Evolutionary conservation across 2,113 vertebrate species (phyloP).

Genomic region (Proterorhinus semilunaris): DNA sequence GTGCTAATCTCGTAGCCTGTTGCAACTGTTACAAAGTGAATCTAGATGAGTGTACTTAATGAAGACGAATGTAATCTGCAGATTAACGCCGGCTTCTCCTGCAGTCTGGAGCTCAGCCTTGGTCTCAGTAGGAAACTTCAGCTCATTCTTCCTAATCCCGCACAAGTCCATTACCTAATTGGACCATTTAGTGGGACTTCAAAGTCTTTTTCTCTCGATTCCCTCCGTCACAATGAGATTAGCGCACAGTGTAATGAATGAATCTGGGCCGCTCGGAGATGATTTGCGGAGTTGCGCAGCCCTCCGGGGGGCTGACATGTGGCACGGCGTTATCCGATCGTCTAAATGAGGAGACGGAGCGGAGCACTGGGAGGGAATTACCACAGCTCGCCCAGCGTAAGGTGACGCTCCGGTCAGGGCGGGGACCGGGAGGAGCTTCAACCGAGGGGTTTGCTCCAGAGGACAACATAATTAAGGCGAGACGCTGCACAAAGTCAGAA

Average conservation of each 20-base stretch:
- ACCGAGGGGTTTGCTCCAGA: background rate
- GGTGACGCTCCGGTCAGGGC: conserved; percentile 23
- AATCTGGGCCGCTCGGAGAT: conserved; percentile 65
- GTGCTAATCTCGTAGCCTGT: background rate
- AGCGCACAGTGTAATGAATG: conserved; percentile 67
- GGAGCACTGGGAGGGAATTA: conserved; percentile 31
- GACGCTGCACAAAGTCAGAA: no score
- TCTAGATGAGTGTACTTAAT: conserved; percentile 7
- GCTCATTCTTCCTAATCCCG: conserved; percentile 64
- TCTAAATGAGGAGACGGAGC: conserved; percentile 46
- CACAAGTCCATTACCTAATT: conserved; percentile 73
- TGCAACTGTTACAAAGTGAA: background rate
- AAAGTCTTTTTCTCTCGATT: conserved; percentile 52
- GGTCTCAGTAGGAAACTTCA: conserved; percentile 42
- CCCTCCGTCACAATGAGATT: conserved; percentile 70
- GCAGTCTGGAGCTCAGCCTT: conserved; percentile 19
- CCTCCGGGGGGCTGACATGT: conserved; percentile 54
- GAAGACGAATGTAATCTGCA: conserved; percentile 18
- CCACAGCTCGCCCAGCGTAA: background rate
- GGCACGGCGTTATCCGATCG: conserved; percentile 57
- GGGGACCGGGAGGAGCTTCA: background rate
- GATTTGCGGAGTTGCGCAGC: conserved; percentile 45
- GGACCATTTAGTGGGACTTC: conserved; percentile 68
- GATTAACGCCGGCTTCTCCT: conserved; percentile 9
- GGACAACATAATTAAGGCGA: no score